A percentile compares a stretch with the other conserved stretches of the same genome.
phyloP scores from a whole-genome alignment of 2,797 vertebrate species.

The Siniperca undulata region DNA sequence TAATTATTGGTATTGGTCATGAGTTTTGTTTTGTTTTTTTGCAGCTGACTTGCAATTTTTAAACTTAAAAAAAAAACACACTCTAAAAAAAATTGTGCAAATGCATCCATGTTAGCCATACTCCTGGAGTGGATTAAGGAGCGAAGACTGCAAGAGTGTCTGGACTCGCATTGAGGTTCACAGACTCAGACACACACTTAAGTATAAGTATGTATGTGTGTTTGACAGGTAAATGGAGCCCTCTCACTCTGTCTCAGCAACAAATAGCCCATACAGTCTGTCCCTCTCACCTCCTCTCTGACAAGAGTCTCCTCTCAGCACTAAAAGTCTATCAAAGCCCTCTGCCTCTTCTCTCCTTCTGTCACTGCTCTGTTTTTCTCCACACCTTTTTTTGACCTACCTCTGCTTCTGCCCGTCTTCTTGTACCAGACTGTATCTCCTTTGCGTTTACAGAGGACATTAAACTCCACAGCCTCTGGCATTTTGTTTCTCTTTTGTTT shows the following conservation, averaged over 20 bases:
- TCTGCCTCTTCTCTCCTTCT: constrained; percentile 2
- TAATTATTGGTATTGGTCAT: not conserved
- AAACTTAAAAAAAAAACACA: not conserved
- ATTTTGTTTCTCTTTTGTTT: not conserved
- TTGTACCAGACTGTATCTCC: not conserved
- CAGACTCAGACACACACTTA: too few relatives aligned
- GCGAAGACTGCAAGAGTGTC: not conserved
- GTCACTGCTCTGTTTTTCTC: constrained; percentile 5
- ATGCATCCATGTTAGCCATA: not conserved
- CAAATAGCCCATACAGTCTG: constrained; percentile 39
- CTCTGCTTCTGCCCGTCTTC: not conserved
- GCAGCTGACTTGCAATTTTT: not conserved
- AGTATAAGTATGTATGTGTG: not conserved
- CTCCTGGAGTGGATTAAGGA: not conserved
- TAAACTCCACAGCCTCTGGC: not conserved
- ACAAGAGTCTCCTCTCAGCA: constrained; percentile 29
- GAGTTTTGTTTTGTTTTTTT: not conserved
- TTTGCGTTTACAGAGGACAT: not conserved
- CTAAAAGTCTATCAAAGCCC: constrained; percentile 38
- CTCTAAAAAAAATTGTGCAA: not conserved
- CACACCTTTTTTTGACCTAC: constrained; percentile 12
- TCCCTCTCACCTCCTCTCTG: constrained; percentile 15
- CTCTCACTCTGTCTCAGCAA: constrained; percentile 22
- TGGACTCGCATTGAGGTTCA: not conserved
- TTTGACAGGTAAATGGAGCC: constrained; percentile 51